Conservation (phyloP, 2,113 vertebrate genomes). For the Pterocles burchelli region DNA sequence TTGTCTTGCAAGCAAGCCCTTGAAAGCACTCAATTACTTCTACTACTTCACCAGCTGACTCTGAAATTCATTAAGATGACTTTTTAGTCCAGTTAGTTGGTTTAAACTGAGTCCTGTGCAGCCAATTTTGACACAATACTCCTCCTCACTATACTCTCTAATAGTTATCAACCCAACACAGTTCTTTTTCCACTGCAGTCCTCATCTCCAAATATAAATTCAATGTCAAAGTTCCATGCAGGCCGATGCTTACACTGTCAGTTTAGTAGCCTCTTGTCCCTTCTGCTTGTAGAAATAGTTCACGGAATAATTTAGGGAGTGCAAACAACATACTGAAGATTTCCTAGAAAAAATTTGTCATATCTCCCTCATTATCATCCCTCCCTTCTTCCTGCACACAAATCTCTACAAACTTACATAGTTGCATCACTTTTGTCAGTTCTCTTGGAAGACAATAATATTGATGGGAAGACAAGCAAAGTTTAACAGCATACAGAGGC, state of each 20-base stretch:
- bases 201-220: background rate
- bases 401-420: background rate
- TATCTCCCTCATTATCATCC: background rate
- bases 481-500: background rate
- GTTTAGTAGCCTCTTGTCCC: background rate
- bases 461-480: background rate
- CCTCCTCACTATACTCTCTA: background rate
- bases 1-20: conserved; percentile 4
- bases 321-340: background rate
- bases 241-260: background rate
- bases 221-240: background rate
- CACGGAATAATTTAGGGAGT: background rate
- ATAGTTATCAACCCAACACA: background rate
- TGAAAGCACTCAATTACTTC: background rate
- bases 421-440: background rate
- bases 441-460: background rate
- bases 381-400: background rate
- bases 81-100: background rate
- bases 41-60: background rate
- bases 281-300: background rate
- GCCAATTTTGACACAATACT: background rate
- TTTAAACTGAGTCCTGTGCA: background rate
- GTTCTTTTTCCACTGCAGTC: background rate
- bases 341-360: background rate
- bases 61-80: background rate